phyloP scores from a whole-genome alignment of 2,113 vertebrate species.

The Strix uralensis region DNA sequence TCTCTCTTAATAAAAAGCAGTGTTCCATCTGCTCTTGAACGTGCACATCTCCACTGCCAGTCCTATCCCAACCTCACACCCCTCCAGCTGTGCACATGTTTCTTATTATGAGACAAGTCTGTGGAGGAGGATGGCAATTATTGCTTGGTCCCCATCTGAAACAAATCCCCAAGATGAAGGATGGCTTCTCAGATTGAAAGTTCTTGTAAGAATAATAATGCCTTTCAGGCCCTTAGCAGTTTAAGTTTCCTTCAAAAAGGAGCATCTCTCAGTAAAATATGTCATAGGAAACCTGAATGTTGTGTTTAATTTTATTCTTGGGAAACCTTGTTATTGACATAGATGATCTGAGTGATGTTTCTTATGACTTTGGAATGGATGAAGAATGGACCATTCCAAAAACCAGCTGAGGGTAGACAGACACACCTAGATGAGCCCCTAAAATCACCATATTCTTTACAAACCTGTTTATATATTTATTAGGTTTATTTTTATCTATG shows the following conservation, averaged over 20 bases:
- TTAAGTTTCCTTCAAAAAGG: slow-evolving; percentile 10
- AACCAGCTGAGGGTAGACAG: background rate
- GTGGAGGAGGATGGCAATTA: background rate
- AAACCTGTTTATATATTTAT: background rate
- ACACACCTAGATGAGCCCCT: background rate
- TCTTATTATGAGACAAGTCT: slow-evolving; percentile 51
- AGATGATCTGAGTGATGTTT: background rate
- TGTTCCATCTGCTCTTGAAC: slow-evolving; percentile 47
- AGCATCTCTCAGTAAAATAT: background rate
- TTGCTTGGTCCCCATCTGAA: slow-evolving; percentile 44
- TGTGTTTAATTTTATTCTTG: background rate
- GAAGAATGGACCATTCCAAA: background rate
- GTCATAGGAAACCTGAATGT: background rate
- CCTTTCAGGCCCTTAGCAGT: slow-evolving; percentile 26
- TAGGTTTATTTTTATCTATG: background rate
- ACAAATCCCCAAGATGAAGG: slow-evolving; percentile 57
- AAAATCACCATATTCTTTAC: background rate
- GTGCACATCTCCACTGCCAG: slow-evolving; percentile 11
- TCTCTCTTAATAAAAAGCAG: slow-evolving; percentile 57
- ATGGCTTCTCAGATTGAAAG: slow-evolving; percentile 39
- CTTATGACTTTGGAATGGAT: background rate
- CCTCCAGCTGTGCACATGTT: slow-evolving; percentile 30
- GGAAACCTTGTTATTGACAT: background rate
- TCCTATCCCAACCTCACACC: slow-evolving; percentile 7
- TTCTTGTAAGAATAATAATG: slow-evolving; percentile 46